These are phyloP conservation scores for Drosophila subsilvestris DNA, from an alignment of 2,888 invertebrate species.

Conservation along the genomic window DNA sequence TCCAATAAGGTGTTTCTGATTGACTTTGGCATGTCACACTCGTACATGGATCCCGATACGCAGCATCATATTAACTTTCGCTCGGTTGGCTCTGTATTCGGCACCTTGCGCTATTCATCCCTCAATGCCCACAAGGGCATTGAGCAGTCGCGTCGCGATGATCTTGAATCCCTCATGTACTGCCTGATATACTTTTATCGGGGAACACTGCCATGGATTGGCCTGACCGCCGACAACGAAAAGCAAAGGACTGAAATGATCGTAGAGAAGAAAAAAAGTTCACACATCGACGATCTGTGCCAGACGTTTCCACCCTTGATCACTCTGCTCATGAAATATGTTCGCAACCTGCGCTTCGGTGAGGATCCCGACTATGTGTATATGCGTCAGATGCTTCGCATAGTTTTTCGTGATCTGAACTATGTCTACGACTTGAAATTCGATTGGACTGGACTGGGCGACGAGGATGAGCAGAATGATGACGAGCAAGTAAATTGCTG, in stretches of 20 bases:
- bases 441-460: background rate
- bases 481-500: accelerated
- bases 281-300: constrained; percentile 39
- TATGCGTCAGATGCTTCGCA: constrained; percentile 7
- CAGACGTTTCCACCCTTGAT: constrained; percentile 45
- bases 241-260: constrained; percentile 45
- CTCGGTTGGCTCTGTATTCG: constrained; percentile 4
- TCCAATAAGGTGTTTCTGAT: constrained; percentile 30
- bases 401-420: background rate
- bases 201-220: constrained; percentile 58
- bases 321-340: constrained; percentile 36
- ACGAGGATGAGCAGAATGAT: background rate
- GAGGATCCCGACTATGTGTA: constrained; percentile 38
- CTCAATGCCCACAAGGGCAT: constrained; percentile 23
- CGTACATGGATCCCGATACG: background rate
- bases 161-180: constrained; percentile 56
- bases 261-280: constrained; percentile 48
- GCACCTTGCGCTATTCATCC: constrained; percentile 54
- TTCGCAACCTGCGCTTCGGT: constrained; percentile 26
- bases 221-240: background rate
- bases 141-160: constrained; percentile 58
- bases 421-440: background rate
- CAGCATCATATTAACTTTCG: constrained; percentile 9
- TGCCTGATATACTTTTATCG: constrained; percentile 51
- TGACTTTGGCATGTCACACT: constrained; percentile 53